Evolutionary conservation across 2,888 invertebrate species (phyloP).

Genomic region (Callinectes sapidus): DNA sequence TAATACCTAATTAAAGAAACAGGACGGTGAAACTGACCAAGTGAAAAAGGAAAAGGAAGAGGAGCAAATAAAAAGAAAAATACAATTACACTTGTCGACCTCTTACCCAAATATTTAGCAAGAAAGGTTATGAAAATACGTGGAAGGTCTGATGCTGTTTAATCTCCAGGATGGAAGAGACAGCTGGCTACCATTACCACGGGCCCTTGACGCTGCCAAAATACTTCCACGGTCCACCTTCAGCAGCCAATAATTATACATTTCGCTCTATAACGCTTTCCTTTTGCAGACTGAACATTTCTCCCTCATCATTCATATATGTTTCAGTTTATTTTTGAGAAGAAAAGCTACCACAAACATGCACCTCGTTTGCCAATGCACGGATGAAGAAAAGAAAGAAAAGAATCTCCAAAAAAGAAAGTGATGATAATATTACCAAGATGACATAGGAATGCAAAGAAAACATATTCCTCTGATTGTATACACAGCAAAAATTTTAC

Average conservation of each 20-base stretch:
- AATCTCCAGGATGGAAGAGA: not conserved
- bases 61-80: not conserved
- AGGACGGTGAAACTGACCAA: not conserved
- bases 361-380: not conserved
- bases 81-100: slow-evolving; percentile 26
- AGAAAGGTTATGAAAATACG: slow-evolving; percentile 34
- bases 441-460: not conserved
- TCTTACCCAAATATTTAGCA: not conserved
- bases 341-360: not conserved
- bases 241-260: not conserved
- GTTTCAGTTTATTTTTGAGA: not conserved
- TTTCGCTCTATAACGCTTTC: not conserved
- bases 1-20: not conserved
- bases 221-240: not conserved
- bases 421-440: not conserved
- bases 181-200: not conserved
- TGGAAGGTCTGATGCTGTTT: not conserved
- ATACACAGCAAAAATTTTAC: no score
- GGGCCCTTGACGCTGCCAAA: not conserved
- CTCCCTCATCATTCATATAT: not conserved
- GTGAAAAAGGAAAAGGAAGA: not conserved
- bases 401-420: not conserved
- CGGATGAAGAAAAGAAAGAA: not conserved
- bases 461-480: no score
- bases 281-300: not conserved